Conservation (phyloP, 2,113 vertebrate genomes). For the Sialia sialis region DNA sequence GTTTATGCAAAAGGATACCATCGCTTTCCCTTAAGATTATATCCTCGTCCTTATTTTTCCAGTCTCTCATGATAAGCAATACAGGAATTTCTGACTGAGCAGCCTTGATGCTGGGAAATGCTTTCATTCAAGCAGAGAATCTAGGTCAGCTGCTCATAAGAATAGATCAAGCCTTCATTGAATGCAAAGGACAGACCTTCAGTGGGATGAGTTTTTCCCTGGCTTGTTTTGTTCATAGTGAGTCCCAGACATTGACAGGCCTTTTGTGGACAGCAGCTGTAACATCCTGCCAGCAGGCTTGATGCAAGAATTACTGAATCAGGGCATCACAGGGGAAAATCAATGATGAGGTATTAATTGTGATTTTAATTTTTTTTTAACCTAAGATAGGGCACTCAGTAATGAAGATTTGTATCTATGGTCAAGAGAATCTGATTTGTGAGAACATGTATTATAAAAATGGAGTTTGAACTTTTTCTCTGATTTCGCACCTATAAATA, state of each 20-base stretch:
- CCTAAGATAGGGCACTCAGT: background rate
- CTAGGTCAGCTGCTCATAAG: conserved; percentile 63
- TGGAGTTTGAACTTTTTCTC: background rate
- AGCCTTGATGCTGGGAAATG: conserved; percentile 10
- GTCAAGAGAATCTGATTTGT: background rate
- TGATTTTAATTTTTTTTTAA: background rate
- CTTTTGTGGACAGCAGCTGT: background rate
- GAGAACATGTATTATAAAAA: background rate
- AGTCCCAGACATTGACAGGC: background rate
- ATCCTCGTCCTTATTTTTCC: background rate
- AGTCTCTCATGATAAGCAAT: background rate
- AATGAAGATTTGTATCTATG: background rate
- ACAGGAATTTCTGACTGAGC: conserved; percentile 16
- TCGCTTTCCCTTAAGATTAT: background rate
- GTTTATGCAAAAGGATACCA: background rate
- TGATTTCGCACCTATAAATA: background rate
- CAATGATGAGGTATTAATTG: background rate
- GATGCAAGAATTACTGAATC: background rate
- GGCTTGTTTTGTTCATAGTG: background rate
- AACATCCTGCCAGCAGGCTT: background rate
- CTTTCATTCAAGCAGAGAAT: conserved; percentile 58
- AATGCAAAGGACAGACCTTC: background rate
- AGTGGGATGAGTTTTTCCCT: background rate
- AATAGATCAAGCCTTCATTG: conserved; percentile 19
- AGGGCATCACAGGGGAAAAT: background rate